These are phyloP conservation scores for Catharus ustulatus DNA, from an alignment of 2,797 vertebrate species.

Conservation along the genomic window DNA sequence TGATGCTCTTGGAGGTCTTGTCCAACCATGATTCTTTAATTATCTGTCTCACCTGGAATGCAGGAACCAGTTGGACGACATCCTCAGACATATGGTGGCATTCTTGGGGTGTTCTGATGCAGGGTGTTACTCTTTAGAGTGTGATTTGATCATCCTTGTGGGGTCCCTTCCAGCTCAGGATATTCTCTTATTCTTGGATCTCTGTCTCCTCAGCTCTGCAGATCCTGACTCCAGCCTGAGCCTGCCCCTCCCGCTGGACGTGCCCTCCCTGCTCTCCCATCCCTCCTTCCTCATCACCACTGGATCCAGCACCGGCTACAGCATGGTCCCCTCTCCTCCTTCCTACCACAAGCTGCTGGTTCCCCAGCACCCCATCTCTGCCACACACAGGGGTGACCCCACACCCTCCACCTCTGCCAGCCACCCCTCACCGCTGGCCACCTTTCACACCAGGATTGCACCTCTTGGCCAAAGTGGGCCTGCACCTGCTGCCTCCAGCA, in stretches of 20 bases:
- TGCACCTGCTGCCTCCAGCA: background rate
- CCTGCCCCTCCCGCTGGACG: constrained; percentile 27
- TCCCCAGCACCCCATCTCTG: background rate
- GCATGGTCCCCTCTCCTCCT: background rate
- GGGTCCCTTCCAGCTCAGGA: background rate
- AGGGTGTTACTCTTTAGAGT: background rate
- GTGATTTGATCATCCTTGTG: background rate
- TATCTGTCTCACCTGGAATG: background rate
- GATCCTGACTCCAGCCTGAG: background rate
- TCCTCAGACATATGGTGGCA: background rate
- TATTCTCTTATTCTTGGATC: background rate
- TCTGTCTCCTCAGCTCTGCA: constrained; percentile 27
- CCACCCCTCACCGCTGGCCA: background rate
- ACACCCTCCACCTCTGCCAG: constrained; percentile 9
- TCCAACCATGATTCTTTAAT: background rate
- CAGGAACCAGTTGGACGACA: background rate
- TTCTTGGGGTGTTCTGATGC: background rate
- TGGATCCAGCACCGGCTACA: background rate
- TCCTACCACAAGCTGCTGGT: constrained; percentile 5
- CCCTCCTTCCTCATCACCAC: constrained; percentile 15
- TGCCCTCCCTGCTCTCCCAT: constrained; percentile 26
- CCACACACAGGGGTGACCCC: background rate
- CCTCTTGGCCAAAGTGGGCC: background rate
- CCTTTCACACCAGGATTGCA: background rate
- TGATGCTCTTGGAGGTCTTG: background rate